Base-by-base conservation (phyloP, 2,113 vertebrate genomes). In the Herpetotheres cachinnans region DNA sequence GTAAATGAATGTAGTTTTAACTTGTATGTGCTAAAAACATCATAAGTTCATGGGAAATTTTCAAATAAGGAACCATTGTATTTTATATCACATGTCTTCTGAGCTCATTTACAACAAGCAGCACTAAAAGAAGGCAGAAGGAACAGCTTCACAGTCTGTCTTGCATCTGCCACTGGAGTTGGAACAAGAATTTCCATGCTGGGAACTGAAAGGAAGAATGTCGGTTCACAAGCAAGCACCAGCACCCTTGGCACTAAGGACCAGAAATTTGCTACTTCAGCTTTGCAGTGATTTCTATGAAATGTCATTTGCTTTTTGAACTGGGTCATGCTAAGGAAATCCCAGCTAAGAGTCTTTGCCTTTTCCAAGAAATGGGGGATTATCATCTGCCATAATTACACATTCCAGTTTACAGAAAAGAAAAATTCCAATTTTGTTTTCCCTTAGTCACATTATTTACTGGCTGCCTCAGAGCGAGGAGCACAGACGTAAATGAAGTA, bases 351-450 rank as follows among this genome's bases (percentile, higher is more conserved):
- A 74, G 61, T 49, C 76, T 86, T 76, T 70, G 6, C 13, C 20
- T 94, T 80, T 95, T 90, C 92, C 92, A 93, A 89, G 92, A 92
- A 96, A 71, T 40, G 7, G 17, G 36, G 21, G 63, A 71, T 89
- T 90, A 81, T 78, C n/a, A 3, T 93, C 86, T 74, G 70, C 44
- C 16, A 8, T 56, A 82, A 89, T 85, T 49, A 83, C 62, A 56
- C 24, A 52, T 67, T 59, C 12, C 27, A 18, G 47, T 74, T 89
- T 54, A 89, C 20, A 69, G 81, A 14, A 61, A 63, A 42, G 42
- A 49, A 54, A 55, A 18, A 3, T 0, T 49, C 26, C 46, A 8
- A 6, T 71, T 72, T 76, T 0, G 0, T 46, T 88, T 80, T 65
- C 34, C 58, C 47, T 40, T 30, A 82, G 46, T 92, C 86, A 82